Percentiles rank a stretch among this genome's conserved stretches.
These are phyloP conservation scores for Lapara coniferarum DNA, from an alignment of 2,888 invertebrate species.

Conservation along the genomic window DNA sequence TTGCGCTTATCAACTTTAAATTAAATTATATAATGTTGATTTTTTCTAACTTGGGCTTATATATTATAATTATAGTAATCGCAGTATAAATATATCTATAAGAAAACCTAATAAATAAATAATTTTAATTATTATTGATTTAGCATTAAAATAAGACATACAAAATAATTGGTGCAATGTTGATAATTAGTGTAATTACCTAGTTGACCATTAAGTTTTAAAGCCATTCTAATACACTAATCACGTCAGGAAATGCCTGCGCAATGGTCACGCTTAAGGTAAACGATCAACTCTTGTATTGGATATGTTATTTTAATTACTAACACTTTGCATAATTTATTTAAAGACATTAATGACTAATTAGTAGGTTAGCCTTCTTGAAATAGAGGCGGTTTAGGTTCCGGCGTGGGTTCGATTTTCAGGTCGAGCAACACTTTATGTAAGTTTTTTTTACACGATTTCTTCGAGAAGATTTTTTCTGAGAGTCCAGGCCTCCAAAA, in stretches of 20 bases:
- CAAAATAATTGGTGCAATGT: neutral
- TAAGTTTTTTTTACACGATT: too few species aligned
- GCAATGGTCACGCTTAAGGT: conserved; percentile 8
- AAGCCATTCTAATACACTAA: neutral
- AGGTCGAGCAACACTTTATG: too few species aligned
- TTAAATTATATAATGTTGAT: too few species aligned
- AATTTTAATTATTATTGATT: too few species aligned
- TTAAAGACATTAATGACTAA: neutral
- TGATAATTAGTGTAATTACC: too few species aligned
- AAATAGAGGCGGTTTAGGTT: neutral
- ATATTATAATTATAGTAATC: too few species aligned
- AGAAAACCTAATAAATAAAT: too few species aligned
- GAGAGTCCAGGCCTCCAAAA: too few species aligned
- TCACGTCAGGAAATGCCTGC: conserved; percentile 16
- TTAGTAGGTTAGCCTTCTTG: neutral
- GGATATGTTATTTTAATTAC: conserved; percentile 13
- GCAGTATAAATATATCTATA: too few species aligned
- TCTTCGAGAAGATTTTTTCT: too few species aligned
- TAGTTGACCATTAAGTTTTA: conserved; percentile 1
- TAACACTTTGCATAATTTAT: conserved; percentile 14
- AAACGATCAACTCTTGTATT: conserved; percentile 14
- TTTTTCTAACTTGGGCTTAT: too few species aligned
- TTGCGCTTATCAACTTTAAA: too few species aligned
- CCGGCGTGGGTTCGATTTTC: neutral
- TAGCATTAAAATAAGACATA: neutral